Base-by-base conservation (phyloP, 2,797 vertebrate genomes). In the Melopsittacus undulatus region DNA sequence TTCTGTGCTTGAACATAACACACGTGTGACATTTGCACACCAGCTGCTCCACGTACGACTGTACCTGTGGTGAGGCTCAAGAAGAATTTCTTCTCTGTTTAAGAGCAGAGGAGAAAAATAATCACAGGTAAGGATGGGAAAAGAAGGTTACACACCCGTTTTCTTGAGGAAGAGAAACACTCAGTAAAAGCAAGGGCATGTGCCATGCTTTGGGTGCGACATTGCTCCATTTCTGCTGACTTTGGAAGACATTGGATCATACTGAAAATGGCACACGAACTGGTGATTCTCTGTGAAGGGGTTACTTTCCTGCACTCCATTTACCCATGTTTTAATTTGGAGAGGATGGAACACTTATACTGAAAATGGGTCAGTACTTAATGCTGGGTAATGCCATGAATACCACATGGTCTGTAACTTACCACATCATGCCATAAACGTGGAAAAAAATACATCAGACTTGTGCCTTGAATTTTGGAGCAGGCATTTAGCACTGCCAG, bases 131-230 rank as follows among this genome's bases (percentile, higher is more conserved):
- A 77, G 29, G 8, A 42, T 61, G 34, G 27, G 76, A 87, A 92
- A 64, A 45, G 40, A 45, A 72, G 32, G 62, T 75, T 66, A 32
- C 7, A 14, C 67, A 51, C 7, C 17, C 40, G 16, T 11, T 40
- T 14, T 38, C 56, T 72, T 59, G 43, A 30, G 75, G 73, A 88
- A 81, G 52, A 64, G 30, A 61, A 86, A 62, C 0, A 0, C 52
- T 36, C 2, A 1, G 24, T 46, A 49, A 77, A 62, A 0, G 0
- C 36, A 29, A 77, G n/a, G 45, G n/a, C 42, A 29, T 0, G 1
- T 19, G 49, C n/a, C 51, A 13, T 2, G 4, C 66, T 54, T 78
- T 0, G 23, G 69, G 30, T 49, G 29, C 0, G 1, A 62, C 45
- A 5, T 18, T 36, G 5, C 69, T 87, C 72, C 23, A 1, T 75